Conservation (phyloP, 2,888 invertebrate species). For the Cartodere bifasciata region DNA sequence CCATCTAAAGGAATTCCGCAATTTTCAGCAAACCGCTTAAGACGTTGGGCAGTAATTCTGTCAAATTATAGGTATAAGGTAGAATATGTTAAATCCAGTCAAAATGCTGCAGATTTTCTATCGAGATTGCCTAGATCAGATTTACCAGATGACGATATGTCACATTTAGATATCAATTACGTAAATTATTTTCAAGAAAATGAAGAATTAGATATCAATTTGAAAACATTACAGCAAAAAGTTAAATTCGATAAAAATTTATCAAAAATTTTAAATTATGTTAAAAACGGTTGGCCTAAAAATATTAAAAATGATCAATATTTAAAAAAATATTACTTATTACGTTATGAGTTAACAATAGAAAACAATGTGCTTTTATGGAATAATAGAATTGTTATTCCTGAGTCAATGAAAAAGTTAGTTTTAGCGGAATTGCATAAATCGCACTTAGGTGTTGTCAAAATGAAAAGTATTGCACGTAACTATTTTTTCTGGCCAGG, state of each 20-base stretch:
- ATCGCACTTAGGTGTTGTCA: constrained; percentile 1
- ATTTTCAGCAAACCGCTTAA: constrained; percentile 23
- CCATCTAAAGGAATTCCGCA: constrained; percentile 9
- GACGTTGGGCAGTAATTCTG: constrained; percentile 16
- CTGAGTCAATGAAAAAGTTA: neutral
- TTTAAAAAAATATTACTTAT: constrained; percentile 1
- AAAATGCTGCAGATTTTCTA: constrained; percentile 3
- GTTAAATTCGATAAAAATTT: neutral
- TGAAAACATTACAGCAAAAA: no score
- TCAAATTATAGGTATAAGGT: constrained; percentile 17
- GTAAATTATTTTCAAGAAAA: no score
- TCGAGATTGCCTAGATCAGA: constrained; percentile 4
- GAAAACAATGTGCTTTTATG: constrained; percentile 4
- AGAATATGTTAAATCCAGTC: constrained; percentile 8
- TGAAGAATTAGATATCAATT: no score
- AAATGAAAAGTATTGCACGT: constrained; percentile 3
- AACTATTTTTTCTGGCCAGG: constrained; percentile 4
- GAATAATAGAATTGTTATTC: constrained; percentile 3
- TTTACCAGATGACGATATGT: constrained; percentile 1
- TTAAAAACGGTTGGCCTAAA: constrained; percentile 4
- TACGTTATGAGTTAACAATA: constrained; percentile 4
- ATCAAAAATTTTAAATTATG: constrained; percentile 3
- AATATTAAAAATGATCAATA: neutral
- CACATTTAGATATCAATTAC: no score
- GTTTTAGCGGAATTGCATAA: neutral